Evolutionary conservation across 2,888 invertebrate genomes (phyloP), one percentile per base, ranked within the genome.

Genomic region (Phengaris arion): DNA sequence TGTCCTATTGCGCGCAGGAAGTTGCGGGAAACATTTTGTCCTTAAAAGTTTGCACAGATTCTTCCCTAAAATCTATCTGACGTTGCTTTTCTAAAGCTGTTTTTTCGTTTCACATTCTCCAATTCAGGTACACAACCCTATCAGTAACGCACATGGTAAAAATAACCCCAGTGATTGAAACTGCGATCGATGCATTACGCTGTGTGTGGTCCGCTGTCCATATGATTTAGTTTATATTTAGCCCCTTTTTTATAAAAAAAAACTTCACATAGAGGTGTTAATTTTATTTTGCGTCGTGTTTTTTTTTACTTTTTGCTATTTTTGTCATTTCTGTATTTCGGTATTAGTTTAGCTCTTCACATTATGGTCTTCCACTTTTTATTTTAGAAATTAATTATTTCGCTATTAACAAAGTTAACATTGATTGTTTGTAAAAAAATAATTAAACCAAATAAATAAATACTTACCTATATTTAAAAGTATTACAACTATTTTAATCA

Each of bases 121-220:
- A 22, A 70, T 48, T 48, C 15, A 52, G 52, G 52, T 52, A 52
- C 15, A 22, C 72, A 72, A 54, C 72, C 54, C 51, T 72, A 72
- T 77, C 55, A 15, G 72, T 73, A 64, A 55, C 69, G 46, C 12
- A n/a, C 77, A 76, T 74, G 81, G 82, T 84, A 87, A 86, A 88
- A 88, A 88, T 88, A 89, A 83, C 80, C 78, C 54, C 78, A 78
- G 85, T 88, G 88, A 89, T 89, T 89, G 89, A 89, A 85, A 87
- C 85, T 82, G 83, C 81, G 83, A 84, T 87, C 84, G 84, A 85
- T 85, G 85, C 84, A 69, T 52, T 52, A 35, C 72, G 35, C 52
- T 4, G 72, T 72, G 72, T 72, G 72, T 54, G 72, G 72, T 72
- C 72, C 15, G n/a, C 35, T 46, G 48, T 69, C 46, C 46, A 69